Conservation (phyloP, 1,140 invertebrate species). For the Chelonus insularis region DNA sequence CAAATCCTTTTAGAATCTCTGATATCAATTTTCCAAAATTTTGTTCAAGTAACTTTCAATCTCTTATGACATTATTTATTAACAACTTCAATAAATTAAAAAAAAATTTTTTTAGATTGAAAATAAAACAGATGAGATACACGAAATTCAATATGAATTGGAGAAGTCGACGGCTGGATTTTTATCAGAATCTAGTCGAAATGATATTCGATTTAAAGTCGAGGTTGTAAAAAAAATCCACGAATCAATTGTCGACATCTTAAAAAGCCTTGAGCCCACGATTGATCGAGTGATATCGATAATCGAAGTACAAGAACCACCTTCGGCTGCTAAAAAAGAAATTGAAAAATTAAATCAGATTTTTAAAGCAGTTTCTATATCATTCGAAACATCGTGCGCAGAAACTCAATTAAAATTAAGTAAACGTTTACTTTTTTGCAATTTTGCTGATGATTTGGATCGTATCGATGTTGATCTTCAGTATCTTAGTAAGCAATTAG, state of each 20-base stretch:
- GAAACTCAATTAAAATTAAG: constrained; percentile 66
- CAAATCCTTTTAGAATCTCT: constrained; percentile 74
- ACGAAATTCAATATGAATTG: constrained; percentile 17
- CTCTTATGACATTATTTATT: not conserved
- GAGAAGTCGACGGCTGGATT: constrained; percentile 22
- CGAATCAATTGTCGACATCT: constrained; percentile 64
- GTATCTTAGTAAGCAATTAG: constrained; percentile 46
- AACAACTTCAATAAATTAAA: not conserved
- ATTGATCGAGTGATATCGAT: constrained; percentile 67
- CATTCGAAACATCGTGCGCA: constrained; percentile 67
- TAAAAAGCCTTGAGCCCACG: constrained; percentile 66
- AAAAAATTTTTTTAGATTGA: constrained; percentile 41
- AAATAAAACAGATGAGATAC: constrained; percentile 38
- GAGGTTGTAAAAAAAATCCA: constrained; percentile 65
- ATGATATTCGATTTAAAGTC: constrained; percentile 47
- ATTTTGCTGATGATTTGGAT: constrained; percentile 73
- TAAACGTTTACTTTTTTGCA: constrained; percentile 68
- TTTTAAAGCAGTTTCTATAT: constrained; percentile 59
- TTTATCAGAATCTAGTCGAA: constrained; percentile 22
- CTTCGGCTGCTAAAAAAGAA: constrained; percentile 69
- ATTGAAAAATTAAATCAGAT: constrained; percentile 70
- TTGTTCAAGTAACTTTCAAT: constrained; percentile 64
- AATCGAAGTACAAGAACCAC: constrained; percentile 72
- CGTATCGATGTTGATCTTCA: constrained; percentile 68
- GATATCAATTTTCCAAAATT: constrained; percentile 69